These are phyloP conservation scores for Theropithecus gelada DNA, from an alignment of 2,113 vertebrate species.

Conservation along the genomic window DNA sequence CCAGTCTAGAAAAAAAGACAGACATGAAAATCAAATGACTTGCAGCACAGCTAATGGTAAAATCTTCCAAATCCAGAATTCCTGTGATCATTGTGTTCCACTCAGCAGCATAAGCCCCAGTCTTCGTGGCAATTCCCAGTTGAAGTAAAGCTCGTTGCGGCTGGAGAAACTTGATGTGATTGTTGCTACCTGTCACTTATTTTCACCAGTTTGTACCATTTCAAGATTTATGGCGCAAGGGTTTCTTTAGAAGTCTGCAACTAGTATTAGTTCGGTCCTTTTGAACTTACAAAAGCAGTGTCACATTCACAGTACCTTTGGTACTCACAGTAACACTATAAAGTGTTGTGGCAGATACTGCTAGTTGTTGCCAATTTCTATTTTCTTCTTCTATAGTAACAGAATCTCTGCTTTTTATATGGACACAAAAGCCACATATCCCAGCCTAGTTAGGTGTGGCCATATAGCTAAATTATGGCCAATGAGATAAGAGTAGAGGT, in stretches of 20 bases:
- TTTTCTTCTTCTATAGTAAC: neutral
- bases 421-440: neutral
- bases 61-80: neutral
- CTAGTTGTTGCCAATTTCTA: neutral
- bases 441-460: rapidly evolving
- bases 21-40: neutral
- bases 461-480: neutral
- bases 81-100: neutral
- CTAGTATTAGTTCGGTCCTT: neutral
- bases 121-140: neutral
- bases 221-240: rapidly evolving
- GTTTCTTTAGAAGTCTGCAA: neutral
- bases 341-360: neutral
- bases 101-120: neutral
- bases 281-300: neutral
- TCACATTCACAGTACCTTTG: neutral
- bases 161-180: neutral
- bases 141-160: rapidly evolving
- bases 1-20: neutral
- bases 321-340: too few species aligned
- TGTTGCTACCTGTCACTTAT: too few species aligned
- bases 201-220: neutral
- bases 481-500: neutral
- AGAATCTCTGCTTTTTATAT: neutral
- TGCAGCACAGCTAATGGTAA: neutral